Base-by-base conservation (phyloP, 2,888 invertebrate genomes). In the Acleris emargana region DNA sequence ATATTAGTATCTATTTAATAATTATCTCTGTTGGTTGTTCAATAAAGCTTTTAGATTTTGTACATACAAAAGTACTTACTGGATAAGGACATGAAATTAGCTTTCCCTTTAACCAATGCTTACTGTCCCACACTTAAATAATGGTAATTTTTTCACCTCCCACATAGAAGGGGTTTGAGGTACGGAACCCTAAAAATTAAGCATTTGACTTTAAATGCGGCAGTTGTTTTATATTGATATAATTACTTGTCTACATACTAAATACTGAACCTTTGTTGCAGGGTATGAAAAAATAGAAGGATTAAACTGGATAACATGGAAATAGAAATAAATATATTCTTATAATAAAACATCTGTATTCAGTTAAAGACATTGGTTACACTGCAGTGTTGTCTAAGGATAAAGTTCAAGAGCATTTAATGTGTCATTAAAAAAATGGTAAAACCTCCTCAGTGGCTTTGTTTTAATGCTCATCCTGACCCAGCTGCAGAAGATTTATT, bases 231-330 rank as follows among this genome's bases (percentile, higher is more conserved):
- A 11, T 13, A 38, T 38, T 38, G 3, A 4, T 38, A 4, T 13
- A 38, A 4, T 38, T 13, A 38, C 9, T 38, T 38, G 13, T 9
- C 32, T 32, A 9, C 5, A 45, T 38, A 50, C 20, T 45, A 51
- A 20, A 59, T 42, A 42, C 32, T 54, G 1, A 51, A 51, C 38
- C n/a, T 45, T 73, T 77, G 62, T 89, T 91, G 51, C 86, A 92
- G 91, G 76, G 74, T 91, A 84, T 80, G 87, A 89, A 0, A 86
- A 84, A 77, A 91, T 91, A 71, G 91, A 91, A 77, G 91, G 92
- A 43, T 77, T 91, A 7, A 92, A 91, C 70, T 92, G 91, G 91
- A 90, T 92, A 61, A 75, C 87, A 55, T 92, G 91, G 91, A 86
- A 80, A 81, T 72, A 67, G 72, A 58, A 68, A 53, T 68, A 32